Evolutionary conservation across 2,797 vertebrate species (phyloP), one percentile per base, ranked within the genome.

Genomic region (Chelidonichthys spinosus): DNA sequence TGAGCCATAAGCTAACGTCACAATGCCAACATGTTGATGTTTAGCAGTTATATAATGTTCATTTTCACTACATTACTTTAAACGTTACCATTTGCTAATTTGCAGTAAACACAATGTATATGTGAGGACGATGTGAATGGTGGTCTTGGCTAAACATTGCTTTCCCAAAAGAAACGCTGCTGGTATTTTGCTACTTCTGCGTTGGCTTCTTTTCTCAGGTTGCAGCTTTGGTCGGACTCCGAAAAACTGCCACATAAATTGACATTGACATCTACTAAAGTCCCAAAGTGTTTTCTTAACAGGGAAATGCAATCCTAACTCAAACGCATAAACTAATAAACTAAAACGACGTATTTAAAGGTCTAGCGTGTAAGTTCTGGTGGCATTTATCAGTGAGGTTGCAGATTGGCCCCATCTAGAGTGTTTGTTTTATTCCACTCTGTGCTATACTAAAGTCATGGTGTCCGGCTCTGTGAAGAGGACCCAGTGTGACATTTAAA

Each of bases 401-500:
- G 47, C 17, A 49, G 17, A 49, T 49, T n/a, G 15, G 7, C 44
- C 44, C 13, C 10, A 18, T 25, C 18, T 5, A 11, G 49, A 25
- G 49, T 25, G 49, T 52, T 46, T 52, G 49, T 1, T 52, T 52
- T 52, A 9, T 25, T 11, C 46, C 17, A 4, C 2, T 49, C 46
- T 9, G 17, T 7, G 46, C 46, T 49, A 10, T n/a, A 4, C 17
- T 49, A 49, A 8, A 18, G 10, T 8, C 47, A 49, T n/a, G 8
- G 47, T n/a, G 2, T 14, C 44, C 13, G 7, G 44, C 44, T 46
- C 44, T 15, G 8, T 49, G n/a, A 2, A 11, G 46, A 15, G 76
- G 63, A 72, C 60, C 63, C 39, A 69, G 17, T 46, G 67, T 55
- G 50, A 79, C 63, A 69, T 80, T 78, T 73, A 39, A 68, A 62